Percentiles rank a stretch among this genome's conserved stretches.
Conservation (phyloP, 30 jellyfish, hydroid and myxozoan species). For the Rhopilema esculentum region DNA sequence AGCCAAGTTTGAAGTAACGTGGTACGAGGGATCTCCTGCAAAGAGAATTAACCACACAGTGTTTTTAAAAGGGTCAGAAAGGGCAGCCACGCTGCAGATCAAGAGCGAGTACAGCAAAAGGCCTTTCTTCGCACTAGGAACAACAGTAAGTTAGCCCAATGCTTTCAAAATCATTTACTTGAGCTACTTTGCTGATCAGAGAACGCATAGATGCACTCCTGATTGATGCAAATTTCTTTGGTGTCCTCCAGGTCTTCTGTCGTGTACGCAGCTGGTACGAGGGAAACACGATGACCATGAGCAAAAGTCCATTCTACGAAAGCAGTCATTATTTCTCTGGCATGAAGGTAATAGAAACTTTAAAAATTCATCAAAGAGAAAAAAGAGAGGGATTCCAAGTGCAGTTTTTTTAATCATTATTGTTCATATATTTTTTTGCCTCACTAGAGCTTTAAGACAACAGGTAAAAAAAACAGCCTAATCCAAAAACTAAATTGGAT, state of each 20-base stretch:
- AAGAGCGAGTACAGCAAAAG: conserved; percentile 6
- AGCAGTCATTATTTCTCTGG: conserved; percentile 82
- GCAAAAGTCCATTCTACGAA: conserved; percentile 44
- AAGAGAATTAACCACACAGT: conserved; percentile 7
- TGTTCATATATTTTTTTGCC: too few species aligned
- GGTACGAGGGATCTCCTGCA: conserved; percentile 64
- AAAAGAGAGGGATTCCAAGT: too few species aligned
- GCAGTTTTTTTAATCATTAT: neutral
- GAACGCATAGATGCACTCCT: neutral
- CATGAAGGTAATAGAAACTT: conserved; percentile 30
- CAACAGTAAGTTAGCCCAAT: conserved; percentile 29
- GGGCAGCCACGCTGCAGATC: conserved; percentile 51
- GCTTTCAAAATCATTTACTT: neutral
- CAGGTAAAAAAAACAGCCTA: too few species aligned
- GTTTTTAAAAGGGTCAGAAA: conserved; percentile 27
- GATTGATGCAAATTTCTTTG: neutral
- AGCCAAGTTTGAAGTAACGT: conserved; percentile 46
- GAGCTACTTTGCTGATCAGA: too few species aligned
- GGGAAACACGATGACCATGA: neutral
- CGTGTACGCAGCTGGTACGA: conserved; percentile 53
- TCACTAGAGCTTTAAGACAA: too few species aligned
- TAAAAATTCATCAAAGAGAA: too few species aligned
- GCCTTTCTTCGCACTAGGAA: conserved; percentile 47
- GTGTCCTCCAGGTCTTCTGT: conserved; percentile 57
- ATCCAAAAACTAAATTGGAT: too few species aligned